A percentile compares a stretch with the other conserved stretches of the same genome.
Conservation (phyloP, 2,888 invertebrate species). For the Dasypogon diadema region DNA sequence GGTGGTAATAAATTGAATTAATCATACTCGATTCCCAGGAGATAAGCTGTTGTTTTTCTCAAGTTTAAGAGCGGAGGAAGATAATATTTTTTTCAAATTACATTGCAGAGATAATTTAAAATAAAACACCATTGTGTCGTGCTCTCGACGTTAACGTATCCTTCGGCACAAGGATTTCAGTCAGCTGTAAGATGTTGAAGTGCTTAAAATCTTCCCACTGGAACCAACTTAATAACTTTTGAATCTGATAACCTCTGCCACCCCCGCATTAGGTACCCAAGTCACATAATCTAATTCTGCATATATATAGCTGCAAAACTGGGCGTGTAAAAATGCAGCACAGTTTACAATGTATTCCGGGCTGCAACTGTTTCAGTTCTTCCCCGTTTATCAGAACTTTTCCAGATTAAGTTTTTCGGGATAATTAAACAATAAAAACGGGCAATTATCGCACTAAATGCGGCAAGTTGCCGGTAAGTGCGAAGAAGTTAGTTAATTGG, state of each 20-base stretch:
- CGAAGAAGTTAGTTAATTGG: slow-evolving; percentile 29
- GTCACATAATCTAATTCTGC: slow-evolving; percentile 51
- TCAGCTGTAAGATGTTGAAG: background rate
- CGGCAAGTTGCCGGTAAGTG: background rate
- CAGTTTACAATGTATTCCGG: background rate
- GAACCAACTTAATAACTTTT: slow-evolving; percentile 20
- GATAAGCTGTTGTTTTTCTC: too few species aligned
- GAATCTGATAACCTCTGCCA: background rate
- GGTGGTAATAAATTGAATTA: too few species aligned
- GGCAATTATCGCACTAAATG: slow-evolving; percentile 51
- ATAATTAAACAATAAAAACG: slow-evolving; percentile 55
- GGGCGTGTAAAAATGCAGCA: background rate
- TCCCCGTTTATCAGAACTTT: background rate
- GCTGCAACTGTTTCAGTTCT: background rate
- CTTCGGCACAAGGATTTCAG: background rate
- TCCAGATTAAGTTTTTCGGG: slow-evolving; percentile 33
- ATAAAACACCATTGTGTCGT: too few species aligned
- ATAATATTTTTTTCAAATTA: too few species aligned
- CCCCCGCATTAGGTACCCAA: slow-evolving; percentile 27
- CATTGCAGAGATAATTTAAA: too few species aligned
- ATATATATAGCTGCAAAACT: slow-evolving; percentile 14
- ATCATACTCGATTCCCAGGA: too few species aligned
- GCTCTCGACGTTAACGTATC: background rate
- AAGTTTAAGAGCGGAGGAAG: too few species aligned
- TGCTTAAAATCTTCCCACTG: background rate